Evolutionary conservation across 1,140 invertebrate genomes (phyloP).

Genomic region (Orchestia grillus): DNA sequence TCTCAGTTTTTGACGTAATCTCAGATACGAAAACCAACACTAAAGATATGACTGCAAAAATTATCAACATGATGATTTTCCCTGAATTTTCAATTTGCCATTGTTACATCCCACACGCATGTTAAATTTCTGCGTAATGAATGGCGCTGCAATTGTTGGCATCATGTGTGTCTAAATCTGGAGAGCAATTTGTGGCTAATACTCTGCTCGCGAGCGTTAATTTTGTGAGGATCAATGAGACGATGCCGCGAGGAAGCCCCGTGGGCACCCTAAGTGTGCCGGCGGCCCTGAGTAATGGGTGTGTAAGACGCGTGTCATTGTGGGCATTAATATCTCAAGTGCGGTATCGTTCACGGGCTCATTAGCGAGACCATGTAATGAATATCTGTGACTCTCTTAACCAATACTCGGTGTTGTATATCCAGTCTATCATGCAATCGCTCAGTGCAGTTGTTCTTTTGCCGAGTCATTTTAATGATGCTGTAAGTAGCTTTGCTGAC

Average conservation of each 20-base stretch:
- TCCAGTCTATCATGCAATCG: slow-evolving; percentile 48
- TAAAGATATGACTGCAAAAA: background rate
- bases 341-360: slow-evolving; percentile 33
- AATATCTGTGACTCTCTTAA: slow-evolving; percentile 52
- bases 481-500: slow-evolving; percentile 55
- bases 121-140: background rate
- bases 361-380: slow-evolving; percentile 41
- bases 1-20: background rate
- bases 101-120: background rate
- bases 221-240: background rate
- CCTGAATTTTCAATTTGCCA: background rate
- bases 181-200: background rate
- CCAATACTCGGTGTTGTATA: slow-evolving; percentile 38
- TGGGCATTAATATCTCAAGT: slow-evolving; percentile 37
- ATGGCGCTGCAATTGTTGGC: background rate
- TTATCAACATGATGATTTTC: background rate
- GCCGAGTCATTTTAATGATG: slow-evolving; percentile 56
- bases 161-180: background rate
- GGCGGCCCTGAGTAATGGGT: background rate
- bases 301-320: slow-evolving; percentile 41
- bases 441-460: slow-evolving; percentile 47
- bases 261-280: background rate
- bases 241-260: background rate
- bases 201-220: background rate
- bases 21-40: background rate